Evolutionary conservation across 2,888 invertebrate genomes (phyloP).

Genomic region (Celastrina argiolus): DNA sequence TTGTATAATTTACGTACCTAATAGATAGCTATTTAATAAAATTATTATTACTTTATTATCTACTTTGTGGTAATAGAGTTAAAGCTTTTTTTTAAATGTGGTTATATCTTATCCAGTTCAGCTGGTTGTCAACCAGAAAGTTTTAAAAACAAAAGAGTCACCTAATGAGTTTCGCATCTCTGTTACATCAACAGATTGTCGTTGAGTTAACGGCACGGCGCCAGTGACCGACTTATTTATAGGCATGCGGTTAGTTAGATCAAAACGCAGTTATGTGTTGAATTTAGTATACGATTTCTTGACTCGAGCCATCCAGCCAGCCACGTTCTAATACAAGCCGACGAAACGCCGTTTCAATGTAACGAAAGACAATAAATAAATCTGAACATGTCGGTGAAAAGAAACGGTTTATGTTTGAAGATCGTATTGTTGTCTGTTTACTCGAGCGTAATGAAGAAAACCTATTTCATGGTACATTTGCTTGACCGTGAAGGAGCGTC

Average conservation of each 20-base stretch:
- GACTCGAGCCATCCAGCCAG: background rate
- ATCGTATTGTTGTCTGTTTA: background rate
- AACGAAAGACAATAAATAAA: too few relatives aligned
- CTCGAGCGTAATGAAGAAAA: background rate
- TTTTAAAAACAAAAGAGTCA: slow-evolving; percentile 39
- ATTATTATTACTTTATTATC: too few relatives aligned
- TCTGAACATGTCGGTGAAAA: too few relatives aligned
- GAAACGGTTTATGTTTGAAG: background rate
- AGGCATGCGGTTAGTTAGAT: slow-evolving; percentile 24
- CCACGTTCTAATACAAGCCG: background rate
- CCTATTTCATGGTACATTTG: slow-evolving; percentile 22
- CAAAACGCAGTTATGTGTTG: slow-evolving; percentile 15
- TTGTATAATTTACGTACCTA: too few relatives aligned
- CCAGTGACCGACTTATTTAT: slow-evolving; percentile 32
- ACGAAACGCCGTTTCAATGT: background rate
- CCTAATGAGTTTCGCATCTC: slow-evolving; percentile 31
- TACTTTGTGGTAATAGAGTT: too few relatives aligned
- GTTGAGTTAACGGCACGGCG: slow-evolving; percentile 28
- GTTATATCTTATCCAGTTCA: background rate
- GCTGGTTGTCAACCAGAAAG: background rate
- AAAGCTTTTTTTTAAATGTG: too few relatives aligned
- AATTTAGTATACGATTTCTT: background rate
- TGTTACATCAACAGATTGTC: slow-evolving; percentile 31
- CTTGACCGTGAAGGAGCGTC: slow-evolving; percentile 34
- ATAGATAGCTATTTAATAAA: too few relatives aligned